These are phyloP conservation scores for Phrixothrix hirtus DNA, from an alignment of 2,888 invertebrate species.

Conservation along the genomic window DNA sequence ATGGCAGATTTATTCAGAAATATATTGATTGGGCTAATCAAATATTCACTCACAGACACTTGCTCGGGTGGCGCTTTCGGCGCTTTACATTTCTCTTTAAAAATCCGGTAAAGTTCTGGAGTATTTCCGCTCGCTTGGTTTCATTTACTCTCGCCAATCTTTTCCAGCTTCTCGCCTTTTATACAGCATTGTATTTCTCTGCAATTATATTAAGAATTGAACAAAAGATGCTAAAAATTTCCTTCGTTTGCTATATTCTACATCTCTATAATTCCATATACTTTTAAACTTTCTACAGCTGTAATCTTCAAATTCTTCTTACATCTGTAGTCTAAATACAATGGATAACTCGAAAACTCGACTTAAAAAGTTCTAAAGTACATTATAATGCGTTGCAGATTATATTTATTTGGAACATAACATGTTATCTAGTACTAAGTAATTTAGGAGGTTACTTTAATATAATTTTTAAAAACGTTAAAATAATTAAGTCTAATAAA, in stretches of 20 bases:
- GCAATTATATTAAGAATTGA: constrained; percentile 39
- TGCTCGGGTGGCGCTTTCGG: constrained; percentile 35
- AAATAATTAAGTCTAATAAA: too few relatives aligned
- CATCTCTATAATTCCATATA: constrained; percentile 2
- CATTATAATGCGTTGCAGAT: too few relatives aligned
- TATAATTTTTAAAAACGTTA: too few relatives aligned
- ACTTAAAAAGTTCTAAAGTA: constrained; percentile 6
- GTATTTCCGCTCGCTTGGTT: constrained; percentile 42
- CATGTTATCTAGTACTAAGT: neutral
- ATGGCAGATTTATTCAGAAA: constrained; percentile 34
- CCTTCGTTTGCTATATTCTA: constrained; percentile 13
- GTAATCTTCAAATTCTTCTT: constrained; percentile 4
- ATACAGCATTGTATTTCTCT: constrained; percentile 39
- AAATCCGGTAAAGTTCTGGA: constrained; percentile 39
- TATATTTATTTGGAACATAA: too few relatives aligned
- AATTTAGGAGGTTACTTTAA: neutral
- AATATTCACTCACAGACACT: constrained; percentile 37
- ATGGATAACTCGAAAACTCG: constrained; percentile 4
- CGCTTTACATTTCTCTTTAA: constrained; percentile 40
- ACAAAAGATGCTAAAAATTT: constrained; percentile 33
- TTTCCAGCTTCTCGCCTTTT: constrained; percentile 42
- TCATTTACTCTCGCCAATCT: constrained; percentile 41
- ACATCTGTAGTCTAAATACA: constrained; percentile 4
- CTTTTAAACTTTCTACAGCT: constrained; percentile 5
- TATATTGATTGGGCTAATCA: constrained; percentile 46